Base-by-base conservation (phyloP, 2,113 vertebrate species). In the Calyptommatus sinebrachiatus region DNA sequence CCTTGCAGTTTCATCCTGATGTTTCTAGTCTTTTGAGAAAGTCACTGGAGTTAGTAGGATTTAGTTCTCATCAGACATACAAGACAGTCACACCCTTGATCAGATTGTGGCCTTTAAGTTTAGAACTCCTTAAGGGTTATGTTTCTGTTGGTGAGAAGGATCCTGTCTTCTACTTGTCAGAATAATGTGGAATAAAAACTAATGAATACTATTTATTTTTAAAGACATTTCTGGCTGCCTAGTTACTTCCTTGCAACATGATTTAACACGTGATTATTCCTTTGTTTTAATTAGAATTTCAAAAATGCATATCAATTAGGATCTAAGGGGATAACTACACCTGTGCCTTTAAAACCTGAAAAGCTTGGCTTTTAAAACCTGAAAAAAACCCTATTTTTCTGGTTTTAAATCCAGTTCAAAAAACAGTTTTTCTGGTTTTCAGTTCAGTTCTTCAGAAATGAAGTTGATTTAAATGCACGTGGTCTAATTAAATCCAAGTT, bases 231-330 rank as follows among this genome's bases (percentile, higher is more conserved):
- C 20, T 48, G 74, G 67, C 76, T 65, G n/a, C 76, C 16, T 48
- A 72, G 67, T 76, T 65, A 29, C 77, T 83, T 80, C 18, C 61
- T 60, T 71, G 69, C 21, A 21, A 12, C 80, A 26, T 60, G 29
- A 69, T 81, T 88, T 72, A 60, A 77, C 28, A 62, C 10, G 77
- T 45, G 60, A 70, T 63, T 81, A 28, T 79, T 83, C 79, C 61
- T 70, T 85, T 75, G 77, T 35, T 76, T 84, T 80, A 79, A 78
- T 85, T 73, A 82, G 66, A 77, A 83, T 79, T 81, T 85, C 29
- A 84, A 73, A 63, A 78, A 81, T 20, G 26, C 57, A 69, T 78
- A 84, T 79, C 71, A 85, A 46, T 22, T 73, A 8, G 79, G 41
- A 24, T 41, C 35, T 41, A 41, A 41, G 35, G 35, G 35, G 35